phyloP scores from a whole-genome alignment of 1,140 invertebrate species.

The Pseudomyrmex dendroicus region DNA sequence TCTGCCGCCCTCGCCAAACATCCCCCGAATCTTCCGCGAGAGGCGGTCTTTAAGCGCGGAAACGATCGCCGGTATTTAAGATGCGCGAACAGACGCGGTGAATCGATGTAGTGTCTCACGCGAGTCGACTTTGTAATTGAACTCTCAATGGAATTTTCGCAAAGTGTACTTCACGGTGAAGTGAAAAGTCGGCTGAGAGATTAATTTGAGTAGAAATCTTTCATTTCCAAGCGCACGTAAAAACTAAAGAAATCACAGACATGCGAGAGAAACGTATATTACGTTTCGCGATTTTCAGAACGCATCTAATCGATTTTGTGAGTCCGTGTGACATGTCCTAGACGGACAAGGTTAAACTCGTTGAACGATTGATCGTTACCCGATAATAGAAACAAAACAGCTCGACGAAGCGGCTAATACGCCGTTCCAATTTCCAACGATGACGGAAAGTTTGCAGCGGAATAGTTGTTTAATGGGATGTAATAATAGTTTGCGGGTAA shows the following conservation, averaged over 20 bases:
- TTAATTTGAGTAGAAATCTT: conserved; percentile 1
- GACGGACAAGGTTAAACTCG: conserved; percentile 42
- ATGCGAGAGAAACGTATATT: too few species aligned
- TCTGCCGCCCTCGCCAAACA: conserved; percentile 71
- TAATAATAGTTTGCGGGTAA: conserved; percentile 78
- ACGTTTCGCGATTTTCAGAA: background rate
- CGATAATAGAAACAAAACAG: conserved; percentile 76
- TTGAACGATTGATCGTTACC: conserved; percentile 74
- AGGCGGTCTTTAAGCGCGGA: conserved; percentile 63
- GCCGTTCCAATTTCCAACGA: conserved; percentile 64
- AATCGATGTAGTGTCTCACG: background rate
- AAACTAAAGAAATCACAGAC: background rate
- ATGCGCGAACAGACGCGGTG: conserved; percentile 51
- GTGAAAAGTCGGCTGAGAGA: background rate
- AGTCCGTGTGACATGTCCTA: conserved; percentile 8
- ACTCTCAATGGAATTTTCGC: background rate
- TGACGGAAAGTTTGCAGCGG: conserved; percentile 71
- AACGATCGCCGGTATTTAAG: conserved; percentile 64
- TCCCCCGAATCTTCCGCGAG: conserved; percentile 65
- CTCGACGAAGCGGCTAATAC: conserved; percentile 67
- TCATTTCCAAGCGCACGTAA: background rate
- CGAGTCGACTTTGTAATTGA: conserved; percentile 13
- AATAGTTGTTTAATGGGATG: conserved; percentile 74
- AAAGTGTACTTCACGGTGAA: background rate
- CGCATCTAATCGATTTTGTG: conserved; percentile 15